A percentile compares a stretch with the other conserved stretches of the same genome.
Evolutionary conservation across 2,797 vertebrate species (phyloP).

Genomic region (Gallinago stenura): DNA sequence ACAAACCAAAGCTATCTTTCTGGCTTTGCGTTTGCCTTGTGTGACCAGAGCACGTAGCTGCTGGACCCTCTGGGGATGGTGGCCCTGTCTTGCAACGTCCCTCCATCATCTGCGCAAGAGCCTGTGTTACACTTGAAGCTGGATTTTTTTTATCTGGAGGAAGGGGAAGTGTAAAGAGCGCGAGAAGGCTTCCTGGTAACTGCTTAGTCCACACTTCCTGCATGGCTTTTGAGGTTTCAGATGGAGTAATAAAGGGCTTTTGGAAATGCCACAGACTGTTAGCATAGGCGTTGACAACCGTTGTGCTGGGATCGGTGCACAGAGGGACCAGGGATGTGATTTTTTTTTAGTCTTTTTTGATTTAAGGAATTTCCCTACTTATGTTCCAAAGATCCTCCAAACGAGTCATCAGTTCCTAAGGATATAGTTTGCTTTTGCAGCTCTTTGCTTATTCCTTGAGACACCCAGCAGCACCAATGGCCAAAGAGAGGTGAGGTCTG

Average conservation of each 20-base stretch:
- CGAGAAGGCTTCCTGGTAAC: not conserved
- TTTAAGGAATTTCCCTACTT: not conserved
- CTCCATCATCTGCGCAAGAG: not conserved
- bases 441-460: not conserved
- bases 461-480: not conserved
- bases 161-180: not conserved
- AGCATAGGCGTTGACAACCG: not conserved
- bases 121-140: accelerated
- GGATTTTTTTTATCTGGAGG: not conserved
- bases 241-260: not conserved
- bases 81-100: not conserved
- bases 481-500: not conserved
- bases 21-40: not conserved
- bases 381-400: not conserved
- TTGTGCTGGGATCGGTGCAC: not conserved
- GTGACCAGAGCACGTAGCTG: accelerated
- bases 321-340: not conserved
- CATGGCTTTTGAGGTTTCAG: not conserved
- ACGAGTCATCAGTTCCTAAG: not conserved
- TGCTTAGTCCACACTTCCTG: not conserved
- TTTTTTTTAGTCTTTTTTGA: not conserved
- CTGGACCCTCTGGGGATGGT: not conserved
- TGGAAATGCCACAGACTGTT: not conserved
- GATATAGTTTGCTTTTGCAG: not conserved
- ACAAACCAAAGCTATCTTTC: not conserved